phyloP scores from a whole-genome alignment of 2,888 invertebrate genomes.

The Hirtodrosophila confusa region DNA sequence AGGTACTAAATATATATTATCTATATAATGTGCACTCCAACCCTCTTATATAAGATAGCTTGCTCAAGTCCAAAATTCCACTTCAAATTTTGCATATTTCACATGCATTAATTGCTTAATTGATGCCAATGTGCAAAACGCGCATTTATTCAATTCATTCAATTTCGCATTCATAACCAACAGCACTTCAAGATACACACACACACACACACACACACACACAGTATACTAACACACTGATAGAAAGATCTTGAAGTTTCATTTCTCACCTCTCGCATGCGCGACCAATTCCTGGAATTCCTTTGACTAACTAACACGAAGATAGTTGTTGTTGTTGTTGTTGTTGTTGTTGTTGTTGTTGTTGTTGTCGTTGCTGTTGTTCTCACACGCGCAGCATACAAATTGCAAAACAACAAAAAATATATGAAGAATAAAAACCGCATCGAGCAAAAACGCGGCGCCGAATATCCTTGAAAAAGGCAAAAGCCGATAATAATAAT shows the following conservation, averaged over 20 bases:
- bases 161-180: constrained; percentile 55
- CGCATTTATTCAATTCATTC: constrained; percentile 72
- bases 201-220: neutral
- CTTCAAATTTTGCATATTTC: constrained; percentile 48
- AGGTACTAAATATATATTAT: neutral
- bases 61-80: constrained; percentile 33
- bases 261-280: constrained; percentile 69
- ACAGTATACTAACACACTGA: neutral
- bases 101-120: constrained; percentile 74
- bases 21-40: constrained; percentile 13
- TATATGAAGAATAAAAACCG: constrained; percentile 5
- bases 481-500: constrained; percentile 66
- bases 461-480: constrained; percentile 77
- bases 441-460: constrained; percentile 40
- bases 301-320: constrained; percentile 76
- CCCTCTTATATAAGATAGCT: no score
- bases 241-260: constrained; percentile 53
- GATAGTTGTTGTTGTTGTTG: constrained; percentile 11
- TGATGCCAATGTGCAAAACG: constrained; percentile 65
- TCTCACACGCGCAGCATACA: constrained; percentile 75
- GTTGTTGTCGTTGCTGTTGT: constrained; percentile 23
- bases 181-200: constrained; percentile 23
- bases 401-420: constrained; percentile 47
- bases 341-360: constrained; percentile 26
- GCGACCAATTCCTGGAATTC: constrained; percentile 72